Evolutionary conservation across 2,113 vertebrate genomes (phyloP).

Genomic region (Nesospiza acunhae): DNA sequence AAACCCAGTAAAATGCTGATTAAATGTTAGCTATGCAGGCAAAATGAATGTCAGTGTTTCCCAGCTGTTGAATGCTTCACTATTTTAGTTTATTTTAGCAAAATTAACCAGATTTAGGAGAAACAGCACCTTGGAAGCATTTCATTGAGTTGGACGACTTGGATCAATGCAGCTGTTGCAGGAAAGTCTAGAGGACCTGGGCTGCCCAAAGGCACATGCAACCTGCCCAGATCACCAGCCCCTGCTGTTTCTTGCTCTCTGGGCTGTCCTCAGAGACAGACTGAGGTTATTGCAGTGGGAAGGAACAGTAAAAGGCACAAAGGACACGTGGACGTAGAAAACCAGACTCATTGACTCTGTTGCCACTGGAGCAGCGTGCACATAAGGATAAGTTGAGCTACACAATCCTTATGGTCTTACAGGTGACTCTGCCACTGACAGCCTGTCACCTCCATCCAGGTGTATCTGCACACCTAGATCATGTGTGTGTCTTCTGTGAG

Average conservation of each 20-base stretch:
- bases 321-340: neutral
- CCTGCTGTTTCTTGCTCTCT: neutral
- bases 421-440: neutral
- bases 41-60: neutral
- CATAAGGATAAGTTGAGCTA: neutral
- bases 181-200: neutral
- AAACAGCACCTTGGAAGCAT: neutral
- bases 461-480: neutral
- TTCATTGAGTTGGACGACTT: neutral
- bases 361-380: neutral
- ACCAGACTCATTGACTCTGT: neutral
- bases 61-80: neutral
- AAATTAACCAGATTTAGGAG: neutral
- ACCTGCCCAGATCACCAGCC: neutral
- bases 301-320: neutral
- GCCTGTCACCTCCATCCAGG: neutral
- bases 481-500: neutral
- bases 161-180: neutral
- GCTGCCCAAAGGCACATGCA: rapidly evolving
- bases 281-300: neutral
- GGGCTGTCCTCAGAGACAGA: neutral
- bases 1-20: neutral
- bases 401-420: neutral
- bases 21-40: neutral
- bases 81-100: neutral